These are phyloP conservation scores for Alviniconcha strummeri DNA, from an alignment of 2,888 invertebrate genomes.

Conservation along the genomic window DNA sequence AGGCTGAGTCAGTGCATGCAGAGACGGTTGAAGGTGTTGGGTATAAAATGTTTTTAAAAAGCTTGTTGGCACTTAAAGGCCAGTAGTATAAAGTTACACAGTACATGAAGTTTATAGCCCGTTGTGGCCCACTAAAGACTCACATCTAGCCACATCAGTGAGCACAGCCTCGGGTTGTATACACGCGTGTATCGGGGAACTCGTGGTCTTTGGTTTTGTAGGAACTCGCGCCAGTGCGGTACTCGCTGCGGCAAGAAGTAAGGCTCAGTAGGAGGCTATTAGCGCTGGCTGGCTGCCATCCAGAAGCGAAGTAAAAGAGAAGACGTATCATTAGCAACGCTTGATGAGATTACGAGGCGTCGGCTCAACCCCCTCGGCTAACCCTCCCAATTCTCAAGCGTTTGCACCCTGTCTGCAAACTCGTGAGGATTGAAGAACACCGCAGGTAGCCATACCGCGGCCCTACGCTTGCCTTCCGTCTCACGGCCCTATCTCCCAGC, in stretches of 20 bases:
- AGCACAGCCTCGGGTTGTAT: too few species aligned
- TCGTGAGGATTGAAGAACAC: too few species aligned
- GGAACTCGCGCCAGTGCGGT: neutral
- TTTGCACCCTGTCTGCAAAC: neutral
- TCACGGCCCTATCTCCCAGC: neutral
- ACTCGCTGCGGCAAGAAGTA: neutral
- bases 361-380: neutral
- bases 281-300: slow-evolving; percentile 8
- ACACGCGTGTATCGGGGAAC: too few species aligned
- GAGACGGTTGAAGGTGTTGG: too few species aligned
- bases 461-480: neutral
- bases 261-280: slow-evolving; percentile 8
- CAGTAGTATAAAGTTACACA: too few species aligned
- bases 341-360: slow-evolving; percentile 26
- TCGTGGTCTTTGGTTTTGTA: neutral
- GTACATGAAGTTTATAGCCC: too few species aligned
- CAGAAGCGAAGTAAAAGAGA: slow-evolving; percentile 2
- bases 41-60: too few species aligned
- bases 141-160: too few species aligned
- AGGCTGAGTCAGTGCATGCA: too few species aligned
- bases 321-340: slow-evolving; percentile 26
- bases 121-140: too few species aligned
- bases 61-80: too few species aligned
- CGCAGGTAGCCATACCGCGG: neutral
- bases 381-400: neutral